Evolutionary conservation across 35 echinoderm and acorn worm species (phyloP).

Genomic region (Ophiothrix spiculata): DNA sequence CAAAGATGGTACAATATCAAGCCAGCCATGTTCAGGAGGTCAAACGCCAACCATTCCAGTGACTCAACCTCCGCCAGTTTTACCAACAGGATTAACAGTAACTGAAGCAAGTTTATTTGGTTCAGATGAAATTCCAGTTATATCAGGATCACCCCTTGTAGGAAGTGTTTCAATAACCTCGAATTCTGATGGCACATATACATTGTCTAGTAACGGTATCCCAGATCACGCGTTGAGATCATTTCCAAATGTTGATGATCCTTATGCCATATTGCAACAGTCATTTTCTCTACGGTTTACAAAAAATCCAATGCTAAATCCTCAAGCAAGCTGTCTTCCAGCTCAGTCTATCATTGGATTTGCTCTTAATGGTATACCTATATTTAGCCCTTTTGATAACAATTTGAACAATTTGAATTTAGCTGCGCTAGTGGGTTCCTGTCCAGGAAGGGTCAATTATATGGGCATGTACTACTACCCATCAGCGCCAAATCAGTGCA

Average conservation of each 20-base stretch:
- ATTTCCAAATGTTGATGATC: neutral
- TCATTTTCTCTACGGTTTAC: neutral
- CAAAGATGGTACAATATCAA: neutral
- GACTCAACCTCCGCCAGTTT: neutral
- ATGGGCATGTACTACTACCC: neutral
- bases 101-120: neutral
- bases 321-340: neutral
- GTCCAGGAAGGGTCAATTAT: neutral
- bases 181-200: neutral
- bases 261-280: neutral
- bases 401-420: neutral
- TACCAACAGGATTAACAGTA: neutral
- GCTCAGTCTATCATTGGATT: neutral
- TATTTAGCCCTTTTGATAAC: neutral
- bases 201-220: neutral
- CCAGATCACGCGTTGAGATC: neutral
- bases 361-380: neutral
- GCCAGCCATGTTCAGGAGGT: neutral
- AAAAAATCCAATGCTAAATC: neutral
- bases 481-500: neutral
- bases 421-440: neutral
- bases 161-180: neutral
- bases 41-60: neutral
- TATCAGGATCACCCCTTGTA: neutral
- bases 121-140: neutral